Percentiles rank a stretch among this genome's conserved stretches.
These are phyloP conservation scores for Myxocyprinus asiaticus DNA, from an alignment of 2,113 vertebrate species.

Conservation along the genomic window DNA sequence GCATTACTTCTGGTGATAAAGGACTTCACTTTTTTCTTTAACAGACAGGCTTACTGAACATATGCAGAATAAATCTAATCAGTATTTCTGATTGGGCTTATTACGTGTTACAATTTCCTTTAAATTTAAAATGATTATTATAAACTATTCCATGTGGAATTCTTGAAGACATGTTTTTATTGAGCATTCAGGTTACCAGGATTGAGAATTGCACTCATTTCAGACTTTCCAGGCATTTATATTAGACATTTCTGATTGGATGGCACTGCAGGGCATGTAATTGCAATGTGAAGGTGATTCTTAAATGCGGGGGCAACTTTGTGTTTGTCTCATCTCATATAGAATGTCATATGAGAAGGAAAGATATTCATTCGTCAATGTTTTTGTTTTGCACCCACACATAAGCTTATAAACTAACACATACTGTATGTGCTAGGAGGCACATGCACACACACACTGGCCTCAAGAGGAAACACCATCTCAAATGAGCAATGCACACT, in stretches of 20 bases:
- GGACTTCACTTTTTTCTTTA: too few relatives aligned
- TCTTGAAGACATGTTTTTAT: background rate
- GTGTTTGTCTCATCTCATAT: background rate
- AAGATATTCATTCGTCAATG: background rate
- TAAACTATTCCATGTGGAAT: background rate
- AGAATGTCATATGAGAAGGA: background rate
- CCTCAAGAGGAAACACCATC: too few relatives aligned
- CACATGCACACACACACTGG: background rate
- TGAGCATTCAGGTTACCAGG: slow-evolving; percentile 14
- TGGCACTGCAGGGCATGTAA: slow-evolving; percentile 5
- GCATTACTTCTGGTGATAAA: too few relatives aligned
- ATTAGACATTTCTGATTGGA: background rate
- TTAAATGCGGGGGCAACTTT: background rate
- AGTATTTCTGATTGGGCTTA: background rate
- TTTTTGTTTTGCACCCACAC: background rate
- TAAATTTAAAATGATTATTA: background rate
- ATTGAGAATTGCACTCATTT: slow-evolving; percentile 6
- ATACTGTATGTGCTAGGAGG: background rate
- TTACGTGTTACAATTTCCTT: slow-evolving; percentile 5
- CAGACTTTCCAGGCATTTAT: slow-evolving; percentile 1
- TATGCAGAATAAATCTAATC: background rate
- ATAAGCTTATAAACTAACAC: background rate
- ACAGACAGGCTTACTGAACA: background rate
- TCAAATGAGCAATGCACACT: too few relatives aligned
- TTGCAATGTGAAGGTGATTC: background rate